Evolutionary conservation across 2,888 invertebrate genomes (phyloP).

Genomic region (Pristionchus mayeri): DNA sequence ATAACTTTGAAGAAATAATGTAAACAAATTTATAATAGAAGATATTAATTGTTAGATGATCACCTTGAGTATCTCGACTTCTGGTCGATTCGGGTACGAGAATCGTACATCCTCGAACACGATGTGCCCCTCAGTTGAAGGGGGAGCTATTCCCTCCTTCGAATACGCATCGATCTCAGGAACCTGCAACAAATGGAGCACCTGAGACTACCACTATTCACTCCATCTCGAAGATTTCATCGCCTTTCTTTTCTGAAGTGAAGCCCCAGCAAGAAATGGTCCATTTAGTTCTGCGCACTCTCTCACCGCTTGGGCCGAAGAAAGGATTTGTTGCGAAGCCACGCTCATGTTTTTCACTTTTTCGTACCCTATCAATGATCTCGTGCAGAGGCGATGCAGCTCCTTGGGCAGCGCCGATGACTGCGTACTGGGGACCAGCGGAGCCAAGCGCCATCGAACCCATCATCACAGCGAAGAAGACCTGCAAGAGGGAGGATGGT

Average conservation of each 20-base stretch:
- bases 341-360: too few species aligned
- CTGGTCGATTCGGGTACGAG: constrained; percentile 78
- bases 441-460: constrained; percentile 82
- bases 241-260: too few species aligned
- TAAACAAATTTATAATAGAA: too few species aligned
- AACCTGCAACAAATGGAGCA: constrained; percentile 45
- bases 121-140: constrained; percentile 77
- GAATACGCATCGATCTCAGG: constrained; percentile 72
- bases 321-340: too few species aligned
- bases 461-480: constrained; percentile 78
- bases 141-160: constrained; percentile 76
- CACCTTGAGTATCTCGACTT: constrained; percentile 75
- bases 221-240: not conserved
- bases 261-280: too few species aligned
- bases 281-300: too few species aligned
- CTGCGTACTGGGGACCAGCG: constrained; percentile 87
- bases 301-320: too few species aligned
- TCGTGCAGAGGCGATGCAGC: constrained; percentile 82
- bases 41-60: too few species aligned
- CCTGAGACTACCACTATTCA: not conserved
- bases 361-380: constrained; percentile 78
- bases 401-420: constrained; percentile 86
- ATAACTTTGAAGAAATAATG: too few species aligned
- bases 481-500: constrained; percentile 39
- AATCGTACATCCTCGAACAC: constrained; percentile 78